Evolutionary conservation across 2,113 vertebrate species (phyloP).

Genomic region (Cyprinus carpio): DNA sequence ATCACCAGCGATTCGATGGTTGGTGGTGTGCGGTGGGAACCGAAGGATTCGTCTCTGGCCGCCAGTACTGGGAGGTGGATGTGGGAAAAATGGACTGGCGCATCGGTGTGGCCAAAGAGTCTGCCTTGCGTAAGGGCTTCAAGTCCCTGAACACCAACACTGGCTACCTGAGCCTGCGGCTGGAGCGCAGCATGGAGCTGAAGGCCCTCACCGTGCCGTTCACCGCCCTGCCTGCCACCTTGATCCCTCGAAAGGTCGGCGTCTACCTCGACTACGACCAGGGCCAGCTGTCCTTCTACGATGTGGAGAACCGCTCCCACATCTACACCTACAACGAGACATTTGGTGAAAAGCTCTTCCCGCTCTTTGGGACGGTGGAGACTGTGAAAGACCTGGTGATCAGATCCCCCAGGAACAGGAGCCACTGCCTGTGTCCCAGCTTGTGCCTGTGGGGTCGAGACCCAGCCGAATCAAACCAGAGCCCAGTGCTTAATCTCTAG

Average conservation of each 20-base stretch:
- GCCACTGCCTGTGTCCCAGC: conserved; percentile 66
- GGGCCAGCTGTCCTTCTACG: conserved; percentile 79
- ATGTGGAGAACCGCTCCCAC: conserved; percentile 71
- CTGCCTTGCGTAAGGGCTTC: conserved; percentile 82
- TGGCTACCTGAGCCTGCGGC: conserved; percentile 76
- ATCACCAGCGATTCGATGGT: conserved; percentile 76
- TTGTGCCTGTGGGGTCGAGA: conserved; percentile 73
- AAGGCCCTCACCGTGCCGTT: conserved; percentile 79
- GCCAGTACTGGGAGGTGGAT: conserved; percentile 83
- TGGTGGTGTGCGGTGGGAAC: conserved; percentile 78
- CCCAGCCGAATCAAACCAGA: not conserved
- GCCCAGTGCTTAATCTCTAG: conserved; percentile 28
- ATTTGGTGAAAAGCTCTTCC: conserved; percentile 75
- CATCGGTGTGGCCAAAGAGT: conserved; percentile 87
- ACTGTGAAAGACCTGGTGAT: conserved; percentile 77
- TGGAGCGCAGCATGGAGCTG: conserved; percentile 77
- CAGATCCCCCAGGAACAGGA: conserved; percentile 62
- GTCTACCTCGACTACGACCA: conserved; percentile 74
- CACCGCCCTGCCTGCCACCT: conserved; percentile 68
- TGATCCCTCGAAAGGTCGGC: conserved; percentile 74
- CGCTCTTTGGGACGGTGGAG: conserved; percentile 78
- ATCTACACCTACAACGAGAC: conserved; percentile 79
- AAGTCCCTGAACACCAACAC: conserved; percentile 78
- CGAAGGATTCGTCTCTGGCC: conserved; percentile 71
- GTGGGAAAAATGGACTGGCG: conserved; percentile 88